Base-by-base conservation (phyloP, 2,113 vertebrate genomes). In the Nymphicus hollandicus region DNA sequence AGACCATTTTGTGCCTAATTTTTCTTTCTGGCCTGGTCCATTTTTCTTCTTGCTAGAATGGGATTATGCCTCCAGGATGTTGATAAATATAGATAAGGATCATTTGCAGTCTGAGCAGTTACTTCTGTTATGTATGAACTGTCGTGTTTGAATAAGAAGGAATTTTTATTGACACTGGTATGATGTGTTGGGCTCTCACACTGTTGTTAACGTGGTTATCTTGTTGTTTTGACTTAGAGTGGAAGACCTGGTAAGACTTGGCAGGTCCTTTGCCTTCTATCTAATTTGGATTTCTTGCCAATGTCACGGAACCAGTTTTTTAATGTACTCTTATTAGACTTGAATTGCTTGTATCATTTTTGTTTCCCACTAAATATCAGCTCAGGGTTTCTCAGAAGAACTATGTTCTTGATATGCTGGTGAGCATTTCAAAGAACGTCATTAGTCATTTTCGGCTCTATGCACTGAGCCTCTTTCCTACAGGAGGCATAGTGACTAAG, bases 401-500 rank as follows among this genome's bases (percentile, higher is more conserved):
- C 37, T 52, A 9, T 41, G 31, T 92, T 89, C 71, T 69, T 41
- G 18, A 0, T 0, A 4, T 49, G 64, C 66, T 47, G 60, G 17
- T 58, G 39, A 53, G 39, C n/a, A n/a, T 85, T 93, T 91, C 0
- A 1, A 91, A 72, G 66, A 80, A 49, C 0, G 0, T 52, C 25
- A 11, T 86, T 31, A 69, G 35, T 93, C 58, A 19, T 31, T 85
- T 85, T 72, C 0, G 15, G 37, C 50, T 65, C 41, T 86, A 74
- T 44, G 71, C 25, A 8, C 2, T 63, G 52, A 71, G 56, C 33
- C 37, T 84, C 31, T 89, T 76, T 69, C 39, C 24, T 89, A 3
- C 28, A 58, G 93, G 61, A 93, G 71, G 17, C 24, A n/a, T n/a
- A 31, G 47, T 82, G 89, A 82, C 84, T 88, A n/a, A 69, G n/a